Base-by-base conservation (phyloP, 2,113 vertebrate species). In the Paradoxurus hermaphroditus region DNA sequence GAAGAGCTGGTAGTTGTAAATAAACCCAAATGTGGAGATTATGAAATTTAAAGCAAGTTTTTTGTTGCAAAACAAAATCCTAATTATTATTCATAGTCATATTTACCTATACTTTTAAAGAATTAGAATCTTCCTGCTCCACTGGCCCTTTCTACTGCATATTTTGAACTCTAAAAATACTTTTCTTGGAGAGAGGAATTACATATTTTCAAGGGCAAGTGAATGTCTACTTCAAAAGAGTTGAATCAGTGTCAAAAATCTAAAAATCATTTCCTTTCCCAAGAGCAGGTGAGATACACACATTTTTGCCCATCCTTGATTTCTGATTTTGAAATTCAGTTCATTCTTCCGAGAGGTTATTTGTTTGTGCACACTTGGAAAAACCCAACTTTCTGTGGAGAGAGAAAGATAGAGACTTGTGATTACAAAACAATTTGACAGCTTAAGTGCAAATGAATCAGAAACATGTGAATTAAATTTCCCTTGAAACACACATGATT, bases 381-480 rank as follows among this genome's bases (percentile, higher is more conserved):
- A 98, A 97, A 91, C 4, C 95, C 91, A 96, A 68, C 65, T 97
- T 94, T 97, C 56, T 93, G 79, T 72, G 31, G 44, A 93, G 34
- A 87, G 53, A 56, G 23, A 95, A 96, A 92, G 94, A 95, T 94
- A 96, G 68, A 93, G 65, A 95, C 86, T 88, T 92, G 59, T 65
- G 85, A 96, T 96, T 97, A 97, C 94, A 95, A 97, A 98, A 97
- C 51, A 94, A 73, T 95, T 97, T 98, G 97, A 98, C 97, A 97
- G 89, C 70, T 97, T 98, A 94, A 97, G 94, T 97, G 92, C 87
- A 95, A 98, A 98, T 87, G 96, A 97, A 97, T 97, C 75, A 96
- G 96, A 97, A 97, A 97, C 97, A 98, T 89, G 96, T 97, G 97
- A 82, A 98, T 97, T 98, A 97, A 96, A 98, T 98, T 96, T 97